phyloP scores from a whole-genome alignment of 2,888 invertebrate genomes.

The Tetranychus truncatus region DNA sequence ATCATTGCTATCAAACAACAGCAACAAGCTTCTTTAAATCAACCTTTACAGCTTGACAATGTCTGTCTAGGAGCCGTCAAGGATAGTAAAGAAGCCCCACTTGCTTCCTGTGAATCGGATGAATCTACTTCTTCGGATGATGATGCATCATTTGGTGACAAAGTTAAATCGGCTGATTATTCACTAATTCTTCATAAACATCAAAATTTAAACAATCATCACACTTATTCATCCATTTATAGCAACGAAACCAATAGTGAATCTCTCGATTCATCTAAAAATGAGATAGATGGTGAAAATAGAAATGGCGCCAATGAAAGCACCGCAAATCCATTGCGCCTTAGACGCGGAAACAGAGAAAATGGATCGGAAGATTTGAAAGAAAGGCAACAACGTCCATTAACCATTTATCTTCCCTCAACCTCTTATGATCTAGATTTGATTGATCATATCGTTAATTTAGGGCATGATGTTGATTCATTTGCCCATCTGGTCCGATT shows the following conservation, averaged over 20 bases:
- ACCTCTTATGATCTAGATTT: slow-evolving; percentile 15
- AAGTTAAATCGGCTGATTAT: background rate
- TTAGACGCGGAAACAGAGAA: background rate
- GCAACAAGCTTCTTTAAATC: background rate
- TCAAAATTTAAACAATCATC: background rate
- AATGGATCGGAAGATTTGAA: background rate
- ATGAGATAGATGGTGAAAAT: too few species aligned
- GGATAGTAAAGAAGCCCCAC: background rate
- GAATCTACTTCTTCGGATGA: background rate
- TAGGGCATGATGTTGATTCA: slow-evolving; percentile 18
- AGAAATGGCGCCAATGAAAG: too few species aligned
- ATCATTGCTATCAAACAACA: slow-evolving; percentile 5
- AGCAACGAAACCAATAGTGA: background rate
- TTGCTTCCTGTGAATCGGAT: slow-evolving; percentile 3
- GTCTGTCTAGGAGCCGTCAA: background rate
- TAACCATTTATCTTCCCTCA: slow-evolving; percentile 20
- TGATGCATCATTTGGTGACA: background rate
- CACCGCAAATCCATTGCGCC: background rate
- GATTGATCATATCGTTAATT: slow-evolving; percentile 16
- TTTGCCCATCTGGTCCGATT: slow-evolving; percentile 13
- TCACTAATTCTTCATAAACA: background rate
- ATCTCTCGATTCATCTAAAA: background rate
- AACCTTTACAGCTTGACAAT: background rate
- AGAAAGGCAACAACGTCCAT: slow-evolving; percentile 17
- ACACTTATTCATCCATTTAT: background rate